Conservation (phyloP, 2,888 invertebrate genomes). For the Cheilosia vulpina region DNA sequence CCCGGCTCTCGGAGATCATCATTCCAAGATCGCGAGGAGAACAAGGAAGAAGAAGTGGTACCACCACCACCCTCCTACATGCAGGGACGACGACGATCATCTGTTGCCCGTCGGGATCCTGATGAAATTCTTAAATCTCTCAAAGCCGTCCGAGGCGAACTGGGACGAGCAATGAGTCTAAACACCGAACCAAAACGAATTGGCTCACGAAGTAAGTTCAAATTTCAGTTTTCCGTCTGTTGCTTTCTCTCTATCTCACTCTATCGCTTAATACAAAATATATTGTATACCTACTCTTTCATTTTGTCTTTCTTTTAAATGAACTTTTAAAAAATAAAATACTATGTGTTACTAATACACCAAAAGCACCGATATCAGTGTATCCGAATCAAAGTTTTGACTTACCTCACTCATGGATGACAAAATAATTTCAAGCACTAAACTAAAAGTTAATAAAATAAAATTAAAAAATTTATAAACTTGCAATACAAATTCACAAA, state of each 20-base stretch:
- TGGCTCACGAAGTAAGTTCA: conserved; percentile 89
- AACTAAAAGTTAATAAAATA: conserved; percentile 56
- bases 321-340: conserved; percentile 44
- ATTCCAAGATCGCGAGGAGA: conserved; percentile 89
- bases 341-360: conserved; percentile 27
- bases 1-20: conserved; percentile 94
- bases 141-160: conserved; percentile 92
- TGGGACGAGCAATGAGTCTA: conserved; percentile 92
- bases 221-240: conserved; percentile 44
- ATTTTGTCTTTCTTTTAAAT: conserved; percentile 70
- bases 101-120: conserved; percentile 92
- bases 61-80: conserved; percentile 85
- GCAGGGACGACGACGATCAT: conserved; percentile 91
- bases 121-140: conserved; percentile 92
- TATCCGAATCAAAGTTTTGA: conserved; percentile 84
- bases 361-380: conserved; percentile 82
- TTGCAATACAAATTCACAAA: conserved; percentile 29
- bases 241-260: conserved; percentile 53
- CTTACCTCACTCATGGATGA: conserved; percentile 82
- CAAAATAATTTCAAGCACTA: conserved; percentile 79
- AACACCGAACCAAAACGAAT: conserved; percentile 86
- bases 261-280: conserved; percentile 73
- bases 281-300: conserved; percentile 58
- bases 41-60: conserved; percentile 85
- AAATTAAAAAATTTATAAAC: conserved; percentile 44